A percentile compares a stretch with the other conserved stretches of the same genome.
phyloP scores from a whole-genome alignment of 2,888 invertebrate genomes.

The Zaprionus lineosus region DNA sequence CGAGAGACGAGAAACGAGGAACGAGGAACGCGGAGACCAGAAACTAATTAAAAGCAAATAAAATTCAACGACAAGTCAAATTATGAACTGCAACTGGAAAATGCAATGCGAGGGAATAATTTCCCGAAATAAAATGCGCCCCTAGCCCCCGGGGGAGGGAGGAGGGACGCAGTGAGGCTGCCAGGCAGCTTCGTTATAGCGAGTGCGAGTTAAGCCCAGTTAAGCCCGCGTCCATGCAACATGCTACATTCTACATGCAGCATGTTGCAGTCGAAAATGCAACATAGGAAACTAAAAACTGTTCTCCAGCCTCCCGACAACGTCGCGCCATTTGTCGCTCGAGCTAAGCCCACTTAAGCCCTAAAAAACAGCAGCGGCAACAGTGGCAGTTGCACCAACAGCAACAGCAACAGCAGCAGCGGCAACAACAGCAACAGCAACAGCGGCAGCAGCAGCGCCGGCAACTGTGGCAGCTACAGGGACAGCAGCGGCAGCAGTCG shows the following conservation, averaged over 20 bases:
- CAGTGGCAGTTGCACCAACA: neutral
- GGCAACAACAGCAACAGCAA: conserved; percentile 9
- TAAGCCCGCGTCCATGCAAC: conserved; percentile 63
- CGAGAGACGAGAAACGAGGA: too few species aligned
- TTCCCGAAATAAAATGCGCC: neutral
- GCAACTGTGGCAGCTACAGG: too few species aligned
- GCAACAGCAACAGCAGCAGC: neutral
- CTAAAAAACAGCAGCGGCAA: conserved; percentile 67
- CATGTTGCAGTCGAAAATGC: conserved; percentile 49
- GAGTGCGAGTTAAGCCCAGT: conserved; percentile 66
- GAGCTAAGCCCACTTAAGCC: conserved; percentile 80
- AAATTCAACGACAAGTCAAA: conserved; percentile 44
- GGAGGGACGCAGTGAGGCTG: neutral
- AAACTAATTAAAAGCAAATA: conserved; percentile 58
- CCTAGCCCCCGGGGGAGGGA: too few species aligned
- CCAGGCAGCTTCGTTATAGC: too few species aligned
- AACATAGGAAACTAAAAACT: conserved; percentile 67
- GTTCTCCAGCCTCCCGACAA: conserved; percentile 50
- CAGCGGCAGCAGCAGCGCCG: neutral
- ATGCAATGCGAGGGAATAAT: conserved; percentile 24
- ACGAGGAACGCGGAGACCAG: neutral
- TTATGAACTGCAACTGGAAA: conserved; percentile 54
- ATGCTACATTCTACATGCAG: conserved; percentile 30
- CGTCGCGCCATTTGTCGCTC: conserved; percentile 76
- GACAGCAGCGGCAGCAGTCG: conserved; percentile 13